phyloP scores from a whole-genome alignment of 2,113 vertebrate genomes.

The Petaurus breviceps region DNA sequence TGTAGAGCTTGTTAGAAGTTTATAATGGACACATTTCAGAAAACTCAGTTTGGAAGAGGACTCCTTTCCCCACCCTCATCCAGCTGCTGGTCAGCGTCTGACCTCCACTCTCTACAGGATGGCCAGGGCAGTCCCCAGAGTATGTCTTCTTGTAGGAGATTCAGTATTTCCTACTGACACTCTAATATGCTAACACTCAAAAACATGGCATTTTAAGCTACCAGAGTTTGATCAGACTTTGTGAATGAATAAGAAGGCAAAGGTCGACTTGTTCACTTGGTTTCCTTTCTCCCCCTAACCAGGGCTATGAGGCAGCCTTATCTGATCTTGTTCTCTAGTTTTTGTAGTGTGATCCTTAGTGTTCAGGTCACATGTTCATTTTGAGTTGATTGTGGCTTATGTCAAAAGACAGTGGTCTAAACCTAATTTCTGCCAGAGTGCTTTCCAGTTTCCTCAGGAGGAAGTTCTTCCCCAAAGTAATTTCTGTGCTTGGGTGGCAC shows the following conservation, averaged over 20 bases:
- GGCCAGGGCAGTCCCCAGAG: constrained; percentile 32
- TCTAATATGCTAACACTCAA: background rate
- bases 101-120: constrained; percentile 22
- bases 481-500: background rate
- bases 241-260: background rate
- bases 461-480: background rate
- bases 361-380: background rate
- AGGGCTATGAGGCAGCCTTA: background rate
- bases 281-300: background rate
- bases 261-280: background rate
- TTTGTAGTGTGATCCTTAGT: background rate
- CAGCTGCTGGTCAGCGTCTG: constrained; percentile 25
- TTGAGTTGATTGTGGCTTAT: background rate
- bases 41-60: constrained; percentile 34
- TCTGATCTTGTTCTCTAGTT: background rate
- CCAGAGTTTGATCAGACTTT: background rate
- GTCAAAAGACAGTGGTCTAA: background rate
- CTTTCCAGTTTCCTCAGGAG: background rate
- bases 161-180: constrained; percentile 7
- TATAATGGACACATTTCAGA: background rate
- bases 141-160: constrained; percentile 33
- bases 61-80: constrained; percentile 42
- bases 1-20: constrained; percentile 47
- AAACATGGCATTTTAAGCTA: constrained; percentile 21
- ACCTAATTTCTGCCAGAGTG: background rate